Evolutionary conservation across 2,888 invertebrate genomes (phyloP), one percentile per base, ranked within the genome.

Genomic region (Dioctria linearis): DNA sequence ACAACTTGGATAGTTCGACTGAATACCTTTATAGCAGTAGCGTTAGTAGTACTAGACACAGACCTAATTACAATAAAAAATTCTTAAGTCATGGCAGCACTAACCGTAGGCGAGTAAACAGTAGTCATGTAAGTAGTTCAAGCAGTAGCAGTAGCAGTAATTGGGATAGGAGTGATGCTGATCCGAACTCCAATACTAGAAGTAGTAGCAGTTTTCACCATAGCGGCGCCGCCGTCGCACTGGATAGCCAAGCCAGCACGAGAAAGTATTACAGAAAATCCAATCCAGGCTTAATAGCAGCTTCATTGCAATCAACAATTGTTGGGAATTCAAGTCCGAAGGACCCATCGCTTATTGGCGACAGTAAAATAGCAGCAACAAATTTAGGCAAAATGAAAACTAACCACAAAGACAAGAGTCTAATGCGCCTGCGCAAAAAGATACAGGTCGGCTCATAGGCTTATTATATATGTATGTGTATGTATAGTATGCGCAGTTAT

Each of bases 1-100:
- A 84, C 80, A 84, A 83, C 81, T 83, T 84, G 82, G 79, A 84
- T 83, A 83, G 84, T 84, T 83, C 83, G 84, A 84, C 85, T 84
- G 85, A 85, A 83, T 84, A 83, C 81, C 82, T 82, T 81, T 82
- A 83, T 83, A 84, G 84, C 82, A 84, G 82, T 84, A 83, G 73
- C 59, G 83, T 82, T 84, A 83, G 82, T 83, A 82, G 82, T 82
- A 82, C 81, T 71, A 82, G 80, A 80, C 75, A 82, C 81, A 83
- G 82, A 83, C 69, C 83, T 80, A 83, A 82, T 81, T 83, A 81
- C 83, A 69, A 63, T 57, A 46, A 82, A 73, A 82, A 69, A 46
- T 69, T 59, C 51, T 69, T 71, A 63, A 49, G 66, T 51, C 13
- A 46, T 61, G 61, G 61, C 61, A 71, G 49, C 61, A 54, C 42